phyloP scores from a whole-genome alignment of 2,888 invertebrate species.

The Cataglyphis livida region DNA sequence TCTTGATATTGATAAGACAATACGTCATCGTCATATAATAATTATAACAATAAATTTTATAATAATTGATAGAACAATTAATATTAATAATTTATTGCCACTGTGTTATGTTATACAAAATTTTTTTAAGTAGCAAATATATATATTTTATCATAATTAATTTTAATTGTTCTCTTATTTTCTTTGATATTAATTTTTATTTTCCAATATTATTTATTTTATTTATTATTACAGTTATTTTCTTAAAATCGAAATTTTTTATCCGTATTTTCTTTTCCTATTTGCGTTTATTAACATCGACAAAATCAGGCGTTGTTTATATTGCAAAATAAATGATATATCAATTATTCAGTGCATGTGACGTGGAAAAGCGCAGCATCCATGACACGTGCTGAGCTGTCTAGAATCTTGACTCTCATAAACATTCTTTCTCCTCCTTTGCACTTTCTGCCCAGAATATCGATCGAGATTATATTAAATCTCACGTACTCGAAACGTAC shows the following conservation, averaged over 20 bases:
- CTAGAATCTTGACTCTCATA: slow-evolving; percentile 35
- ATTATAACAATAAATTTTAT: not conserved
- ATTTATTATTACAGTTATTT: not conserved
- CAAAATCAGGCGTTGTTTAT: not conserved
- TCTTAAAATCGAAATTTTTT: not conserved
- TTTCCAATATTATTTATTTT: not conserved
- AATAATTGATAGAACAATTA: not conserved
- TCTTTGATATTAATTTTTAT: not conserved
- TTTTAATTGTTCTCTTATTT: not conserved
- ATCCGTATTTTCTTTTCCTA: not conserved
- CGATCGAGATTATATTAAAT: slow-evolving; percentile 44
- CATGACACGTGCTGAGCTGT: slow-evolving; percentile 37
- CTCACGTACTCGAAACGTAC: not conserved
- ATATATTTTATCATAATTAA: not conserved
- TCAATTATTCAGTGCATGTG: slow-evolving; percentile 41
- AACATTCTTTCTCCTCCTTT: slow-evolving; percentile 1
- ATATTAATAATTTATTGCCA: not conserved
- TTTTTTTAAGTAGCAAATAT: not conserved
- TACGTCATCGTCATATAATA: not conserved
- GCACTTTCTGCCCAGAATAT: slow-evolving; percentile 36
- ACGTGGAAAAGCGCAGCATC: slow-evolving; percentile 40
- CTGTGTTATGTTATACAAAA: not conserved
- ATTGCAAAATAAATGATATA: slow-evolving; percentile 38
- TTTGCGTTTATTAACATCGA: not conserved
- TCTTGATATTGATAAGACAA: not conserved